Base-by-base conservation (phyloP, 2,113 vertebrate genomes). In the Notechis scutatus region DNA sequence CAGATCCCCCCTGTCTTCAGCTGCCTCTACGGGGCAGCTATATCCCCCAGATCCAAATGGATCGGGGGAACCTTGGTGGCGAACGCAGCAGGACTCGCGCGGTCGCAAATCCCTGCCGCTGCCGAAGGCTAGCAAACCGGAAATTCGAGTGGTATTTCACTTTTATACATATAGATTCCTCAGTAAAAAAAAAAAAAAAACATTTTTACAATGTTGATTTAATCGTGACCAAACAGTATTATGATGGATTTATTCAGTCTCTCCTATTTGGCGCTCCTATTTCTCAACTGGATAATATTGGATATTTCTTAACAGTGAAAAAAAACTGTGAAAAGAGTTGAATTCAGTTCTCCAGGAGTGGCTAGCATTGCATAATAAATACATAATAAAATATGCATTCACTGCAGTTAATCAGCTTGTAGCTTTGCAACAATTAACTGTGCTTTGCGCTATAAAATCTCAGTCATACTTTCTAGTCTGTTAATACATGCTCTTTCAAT, bases 401-500 rank as follows among this genome's bases (percentile, higher is more conserved):
- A 93, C 56, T 92, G 86, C 85, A 91, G 42, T 61, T 59, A 47
- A 93, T 52, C 23, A 69, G 10, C 50, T 93, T 88, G 86, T 1
- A 0, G n/a, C 89, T 90, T 88, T 91, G 81, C 91, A 95, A 89
- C 4, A 55, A 85, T 88, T 90, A 89, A 89, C 94, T 91, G 92
- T 94, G 34, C 74, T 91, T 91, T 91, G 50, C 64, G 90, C 74
- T 89, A 39, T 94, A 94, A 94, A 89, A 69, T 95, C 92, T 95
- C 45, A 94, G 42, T 94, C 92, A 69, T 90, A 91, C 90, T 94
- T 92, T 90, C 0, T 0, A 90, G 85, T 39, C 85, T 64, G 26
- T 23, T 85, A 74, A 81, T 85, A 29, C 11, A 54, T 91, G 29
- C 15, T 45, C 15, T 92, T 87, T 26, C 18, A 61, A 74, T 3